Base-by-base conservation (phyloP, 2,113 vertebrate genomes). In the Tricholaema leucomelas region DNA sequence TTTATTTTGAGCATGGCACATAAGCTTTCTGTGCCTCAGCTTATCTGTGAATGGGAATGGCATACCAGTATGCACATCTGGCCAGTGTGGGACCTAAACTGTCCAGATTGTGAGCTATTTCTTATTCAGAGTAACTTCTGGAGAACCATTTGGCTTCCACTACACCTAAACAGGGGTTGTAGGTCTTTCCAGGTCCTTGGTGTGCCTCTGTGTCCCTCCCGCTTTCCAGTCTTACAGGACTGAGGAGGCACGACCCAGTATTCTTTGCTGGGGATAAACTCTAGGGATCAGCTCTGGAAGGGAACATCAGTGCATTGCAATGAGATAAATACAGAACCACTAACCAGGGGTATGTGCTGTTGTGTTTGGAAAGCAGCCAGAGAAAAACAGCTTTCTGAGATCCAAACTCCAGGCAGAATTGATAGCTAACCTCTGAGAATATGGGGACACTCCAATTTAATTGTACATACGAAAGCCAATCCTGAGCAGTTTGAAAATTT, bases 261-360 rank as follows among this genome's bases (percentile, higher is more conserved):
- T 28, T 5, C n/a, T n/a, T n/a, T 31, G 13, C 61, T 35, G 63
- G n/a, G 56, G 7, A 67, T 20, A 72, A 81, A 31, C 4, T 50
- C 4, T 50, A 7, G 30, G 10, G 55, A 67, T 23, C 1, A 0
- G 13, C 66, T 28, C 17, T 0, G 0, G 33, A 35, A 69, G 16
- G 19, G 67, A 63, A 2, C 7, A 11, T 12, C 31, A 5, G 19
- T 25, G 50, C 48, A 23, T 50, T 25, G 23, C 10, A 21, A 14
- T 36, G 8, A 18, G 14, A 19, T 3, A 44, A 21, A 30, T 31
- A 24, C 28, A 42, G 46, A 35, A 71, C 9, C 25, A 28, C 50
- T 24, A 78, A 33, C 8, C 71, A 33, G 19, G 55, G 56, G 25
- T 7, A 35, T 5, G 13, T 1, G 17, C 38, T 81, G 0, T 3